Conservation (phyloP, 2,888 invertebrate species). For the Mesorhabditis belari region DNA sequence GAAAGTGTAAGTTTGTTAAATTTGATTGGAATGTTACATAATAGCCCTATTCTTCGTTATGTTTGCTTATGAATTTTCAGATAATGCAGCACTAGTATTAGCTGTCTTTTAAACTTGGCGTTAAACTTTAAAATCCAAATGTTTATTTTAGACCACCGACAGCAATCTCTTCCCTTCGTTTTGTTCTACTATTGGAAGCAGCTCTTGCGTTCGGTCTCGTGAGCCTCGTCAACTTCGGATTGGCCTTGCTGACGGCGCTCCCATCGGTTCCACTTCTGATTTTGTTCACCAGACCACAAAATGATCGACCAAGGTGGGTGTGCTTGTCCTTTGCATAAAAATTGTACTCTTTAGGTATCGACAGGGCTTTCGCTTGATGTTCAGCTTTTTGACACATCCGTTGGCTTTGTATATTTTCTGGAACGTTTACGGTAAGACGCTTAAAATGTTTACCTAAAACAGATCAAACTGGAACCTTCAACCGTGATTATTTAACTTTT, state of each 20-base stretch:
- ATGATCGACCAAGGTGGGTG: neutral
- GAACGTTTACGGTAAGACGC: neutral
- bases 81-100: no score
- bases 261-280: conserved; percentile 14
- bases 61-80: no score
- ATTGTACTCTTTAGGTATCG: neutral
- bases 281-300: neutral
- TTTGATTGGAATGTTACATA: neutral
- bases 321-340: neutral
- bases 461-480: no score
- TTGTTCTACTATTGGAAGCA: conserved; percentile 20
- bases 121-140: no score
- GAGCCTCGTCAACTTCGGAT: conserved; percentile 35
- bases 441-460: no score
- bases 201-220: conserved; percentile 24
- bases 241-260: conserved; percentile 15
- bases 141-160: neutral
- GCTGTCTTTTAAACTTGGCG: no score
- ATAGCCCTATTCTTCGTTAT: no score
- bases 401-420: neutral
- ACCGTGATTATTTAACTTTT: no score
- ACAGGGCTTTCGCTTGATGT: neutral
- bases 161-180: conserved; percentile 9
- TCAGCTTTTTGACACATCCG: conserved; percentile 2
- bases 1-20: neutral